Percentiles rank a stretch among this genome's conserved stretches.
Conservation (phyloP, 2,113 vertebrate species). For the Catharus fuscescens region DNA sequence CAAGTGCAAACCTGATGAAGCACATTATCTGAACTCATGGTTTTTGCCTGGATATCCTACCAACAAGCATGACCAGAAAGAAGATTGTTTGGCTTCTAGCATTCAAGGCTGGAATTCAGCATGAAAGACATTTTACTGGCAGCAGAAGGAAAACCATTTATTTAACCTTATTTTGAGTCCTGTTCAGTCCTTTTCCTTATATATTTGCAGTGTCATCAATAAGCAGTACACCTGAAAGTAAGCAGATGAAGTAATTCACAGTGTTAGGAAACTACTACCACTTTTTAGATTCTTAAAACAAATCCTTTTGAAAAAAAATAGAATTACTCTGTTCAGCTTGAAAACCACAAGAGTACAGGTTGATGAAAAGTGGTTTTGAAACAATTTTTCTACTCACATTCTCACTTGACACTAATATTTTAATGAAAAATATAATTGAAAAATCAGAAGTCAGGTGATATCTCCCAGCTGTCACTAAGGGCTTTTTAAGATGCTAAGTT, state of each 20-base stretch:
- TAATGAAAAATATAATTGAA: not conserved
- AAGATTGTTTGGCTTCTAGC: not conserved
- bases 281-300: not conserved
- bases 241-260: not conserved
- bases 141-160: not conserved
- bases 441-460: not conserved
- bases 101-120: not conserved
- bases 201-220: not conserved
- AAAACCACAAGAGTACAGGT: not conserved
- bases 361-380: not conserved
- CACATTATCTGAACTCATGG: not conserved
- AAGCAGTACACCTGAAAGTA: not conserved
- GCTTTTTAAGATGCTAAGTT: not conserved
- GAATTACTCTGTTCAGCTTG: not conserved
- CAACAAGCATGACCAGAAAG: not conserved
- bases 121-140: not conserved
- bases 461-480: not conserved
- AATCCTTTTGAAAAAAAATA: not conserved
- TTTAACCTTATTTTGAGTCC: not conserved
- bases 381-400: not conserved
- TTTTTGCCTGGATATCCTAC: constrained; percentile 39
- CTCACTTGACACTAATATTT: not conserved
- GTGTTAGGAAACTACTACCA: not conserved
- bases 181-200: not conserved
- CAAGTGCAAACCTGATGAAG: constrained; percentile 15